Percentiles rank a stretch among this genome's conserved stretches.
Conservation (phyloP, 2,888 invertebrate genomes). For the Cantharis nigra region DNA sequence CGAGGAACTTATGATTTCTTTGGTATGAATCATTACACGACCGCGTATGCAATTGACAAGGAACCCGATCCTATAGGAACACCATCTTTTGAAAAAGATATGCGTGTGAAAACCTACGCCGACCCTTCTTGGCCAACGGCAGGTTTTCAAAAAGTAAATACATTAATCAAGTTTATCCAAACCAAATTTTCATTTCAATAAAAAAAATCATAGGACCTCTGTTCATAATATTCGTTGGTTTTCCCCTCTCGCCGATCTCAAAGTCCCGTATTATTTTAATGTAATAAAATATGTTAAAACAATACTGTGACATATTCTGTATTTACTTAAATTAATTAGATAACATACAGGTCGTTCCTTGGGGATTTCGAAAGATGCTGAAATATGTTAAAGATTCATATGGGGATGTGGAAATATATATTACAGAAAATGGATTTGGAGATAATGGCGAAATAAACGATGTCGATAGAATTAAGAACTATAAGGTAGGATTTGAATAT, state of each 20-base stretch:
- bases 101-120: not conserved
- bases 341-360: slow-evolving; percentile 57
- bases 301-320: too few relatives aligned
- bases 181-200: too few relatives aligned
- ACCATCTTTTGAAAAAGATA: not conserved
- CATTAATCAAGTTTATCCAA: too few relatives aligned
- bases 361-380: slow-evolving; percentile 62
- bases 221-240: too few relatives aligned
- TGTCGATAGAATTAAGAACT: slow-evolving; percentile 54
- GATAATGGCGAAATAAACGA: slow-evolving; percentile 57
- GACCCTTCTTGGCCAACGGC: not conserved
- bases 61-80: not conserved
- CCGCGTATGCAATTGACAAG: slow-evolving; percentile 25
- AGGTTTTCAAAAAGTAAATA: not conserved
- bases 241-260: too few relatives aligned
- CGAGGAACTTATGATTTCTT: slow-evolving; percentile 58
- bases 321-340: not conserved
- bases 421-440: slow-evolving; percentile 65
- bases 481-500: slow-evolving; percentile 8
- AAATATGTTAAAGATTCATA: slow-evolving; percentile 52
- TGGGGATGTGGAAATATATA: slow-evolving; percentile 59
- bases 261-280: too few relatives aligned
- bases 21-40: slow-evolving; percentile 58
- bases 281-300: too few relatives aligned
- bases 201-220: too few relatives aligned